A percentile compares a stretch with the other conserved stretches of the same genome.
Conservation (phyloP, 2,797 vertebrate species). For the Girardinus metallicus region DNA sequence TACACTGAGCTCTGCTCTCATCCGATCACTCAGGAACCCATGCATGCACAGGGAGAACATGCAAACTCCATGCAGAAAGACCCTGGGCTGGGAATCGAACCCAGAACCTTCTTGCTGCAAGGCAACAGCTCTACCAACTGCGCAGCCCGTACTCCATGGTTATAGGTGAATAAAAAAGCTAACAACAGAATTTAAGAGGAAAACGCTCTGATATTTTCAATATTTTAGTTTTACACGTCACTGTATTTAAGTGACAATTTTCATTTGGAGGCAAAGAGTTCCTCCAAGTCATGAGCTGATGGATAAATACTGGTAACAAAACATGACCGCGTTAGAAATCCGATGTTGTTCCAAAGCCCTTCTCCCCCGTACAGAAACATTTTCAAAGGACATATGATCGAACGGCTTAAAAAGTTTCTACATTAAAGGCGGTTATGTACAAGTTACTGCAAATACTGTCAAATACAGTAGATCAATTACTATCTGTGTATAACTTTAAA, state of each 20-base stretch:
- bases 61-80: no score
- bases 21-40: no score
- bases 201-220: not conserved
- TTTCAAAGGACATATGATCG: not conserved
- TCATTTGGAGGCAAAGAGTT: not conserved
- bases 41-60: no score
- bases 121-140: no score
- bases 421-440: not conserved
- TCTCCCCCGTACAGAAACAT: not conserved
- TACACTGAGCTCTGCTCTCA: no score
- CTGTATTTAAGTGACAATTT: no score
- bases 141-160: no score
- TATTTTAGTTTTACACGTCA: not conserved
- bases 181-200: no score
- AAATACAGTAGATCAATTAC: not conserved
- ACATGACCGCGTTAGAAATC: not conserved
- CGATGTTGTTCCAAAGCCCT: not conserved
- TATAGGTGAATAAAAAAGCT: no score
- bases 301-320: not conserved
- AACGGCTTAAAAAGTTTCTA: not conserved
- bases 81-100: no score
- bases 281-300: not conserved
- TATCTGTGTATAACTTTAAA: not conserved
- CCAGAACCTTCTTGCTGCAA: no score
- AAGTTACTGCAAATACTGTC: not conserved